Evolutionary conservation across 2,113 vertebrate genomes (phyloP).

Genomic region (Limnothrissa miodon): DNA sequence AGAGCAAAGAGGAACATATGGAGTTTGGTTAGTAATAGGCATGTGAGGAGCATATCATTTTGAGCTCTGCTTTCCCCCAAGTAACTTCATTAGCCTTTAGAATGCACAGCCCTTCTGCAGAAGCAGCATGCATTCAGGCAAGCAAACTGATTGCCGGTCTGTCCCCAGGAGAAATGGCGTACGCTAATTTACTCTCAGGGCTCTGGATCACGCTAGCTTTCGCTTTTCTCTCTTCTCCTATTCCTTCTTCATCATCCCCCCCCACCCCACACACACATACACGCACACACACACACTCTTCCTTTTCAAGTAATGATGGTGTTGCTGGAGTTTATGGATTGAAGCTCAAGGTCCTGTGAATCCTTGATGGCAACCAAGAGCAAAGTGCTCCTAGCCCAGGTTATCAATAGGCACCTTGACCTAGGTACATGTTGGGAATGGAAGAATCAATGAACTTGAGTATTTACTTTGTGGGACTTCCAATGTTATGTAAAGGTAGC

Average conservation of each 20-base stretch:
- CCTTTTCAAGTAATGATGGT: not conserved
- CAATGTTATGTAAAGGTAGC: not conserved
- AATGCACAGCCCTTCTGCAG: slow-evolving; percentile 28
- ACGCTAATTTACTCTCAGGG: slow-evolving; percentile 24
- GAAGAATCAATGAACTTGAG: not conserved
- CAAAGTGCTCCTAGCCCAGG: slow-evolving; percentile 23
- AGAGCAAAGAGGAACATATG: not conserved
- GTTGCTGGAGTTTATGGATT: slow-evolving; percentile 31
- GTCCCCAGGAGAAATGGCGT: slow-evolving; percentile 26
- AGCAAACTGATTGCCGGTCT: not conserved
- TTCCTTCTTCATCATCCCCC: not conserved
- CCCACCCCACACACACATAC: too few relatives aligned
- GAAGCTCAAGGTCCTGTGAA: slow-evolving; percentile 30
- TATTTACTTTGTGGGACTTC: not conserved
- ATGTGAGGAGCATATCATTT: slow-evolving; percentile 19
- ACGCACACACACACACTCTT: too few relatives aligned
- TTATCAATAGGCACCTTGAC: slow-evolving; percentile 34
- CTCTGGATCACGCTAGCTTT: slow-evolving; percentile 21
- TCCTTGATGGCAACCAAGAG: slow-evolving; percentile 13
- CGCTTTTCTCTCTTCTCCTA: not conserved
- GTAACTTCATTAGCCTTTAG: slow-evolving; percentile 46
- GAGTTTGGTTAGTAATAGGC: slow-evolving; percentile 14
- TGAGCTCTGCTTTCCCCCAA: slow-evolving; percentile 14
- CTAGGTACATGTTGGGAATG: not conserved
- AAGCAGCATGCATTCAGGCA: slow-evolving; percentile 11